These are phyloP conservation scores for Charina bottae DNA, from an alignment of 2,113 vertebrate species.

Conservation along the genomic window DNA sequence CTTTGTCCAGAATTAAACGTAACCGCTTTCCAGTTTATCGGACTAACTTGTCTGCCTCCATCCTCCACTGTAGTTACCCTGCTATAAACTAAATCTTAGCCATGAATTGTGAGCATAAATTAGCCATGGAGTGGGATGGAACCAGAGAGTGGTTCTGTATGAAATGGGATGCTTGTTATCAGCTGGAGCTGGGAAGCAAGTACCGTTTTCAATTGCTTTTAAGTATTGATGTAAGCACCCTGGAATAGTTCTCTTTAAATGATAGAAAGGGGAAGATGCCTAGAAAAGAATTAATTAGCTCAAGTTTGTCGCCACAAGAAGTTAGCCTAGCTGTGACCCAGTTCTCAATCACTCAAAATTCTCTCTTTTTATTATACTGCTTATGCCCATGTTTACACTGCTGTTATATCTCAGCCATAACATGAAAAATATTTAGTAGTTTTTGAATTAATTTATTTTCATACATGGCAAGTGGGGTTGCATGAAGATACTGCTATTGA, in stretches of 20 bases:
- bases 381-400: slow-evolving; percentile 80
- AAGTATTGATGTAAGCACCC: slow-evolving; percentile 73
- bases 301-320: slow-evolving; percentile 77
- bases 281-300: slow-evolving; percentile 86
- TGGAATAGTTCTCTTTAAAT: slow-evolving; percentile 74
- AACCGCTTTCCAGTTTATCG: slow-evolving; percentile 65
- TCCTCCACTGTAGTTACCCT: slow-evolving; percentile 60
- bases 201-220: slow-evolving; percentile 65
- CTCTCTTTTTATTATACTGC: slow-evolving; percentile 75
- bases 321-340: slow-evolving; percentile 63
- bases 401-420: slow-evolving; percentile 74
- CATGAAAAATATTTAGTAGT: slow-evolving; percentile 53
- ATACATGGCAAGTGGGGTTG: slow-evolving; percentile 38
- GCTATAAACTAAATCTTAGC: slow-evolving; percentile 42
- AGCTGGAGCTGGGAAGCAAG: slow-evolving; percentile 65
- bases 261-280: slow-evolving; percentile 74
- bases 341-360: slow-evolving; percentile 67
- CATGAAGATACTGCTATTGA: slow-evolving; percentile 8
- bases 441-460: slow-evolving; percentile 52
- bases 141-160: slow-evolving; percentile 62
- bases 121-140: not conserved
- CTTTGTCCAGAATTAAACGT: slow-evolving; percentile 67
- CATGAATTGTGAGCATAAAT: slow-evolving; percentile 48
- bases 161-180: slow-evolving; percentile 76
- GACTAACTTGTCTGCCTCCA: slow-evolving; percentile 49